These are phyloP conservation scores for Epinotia demarniana DNA, from an alignment of 2,888 invertebrate species.

Conservation along the genomic window DNA sequence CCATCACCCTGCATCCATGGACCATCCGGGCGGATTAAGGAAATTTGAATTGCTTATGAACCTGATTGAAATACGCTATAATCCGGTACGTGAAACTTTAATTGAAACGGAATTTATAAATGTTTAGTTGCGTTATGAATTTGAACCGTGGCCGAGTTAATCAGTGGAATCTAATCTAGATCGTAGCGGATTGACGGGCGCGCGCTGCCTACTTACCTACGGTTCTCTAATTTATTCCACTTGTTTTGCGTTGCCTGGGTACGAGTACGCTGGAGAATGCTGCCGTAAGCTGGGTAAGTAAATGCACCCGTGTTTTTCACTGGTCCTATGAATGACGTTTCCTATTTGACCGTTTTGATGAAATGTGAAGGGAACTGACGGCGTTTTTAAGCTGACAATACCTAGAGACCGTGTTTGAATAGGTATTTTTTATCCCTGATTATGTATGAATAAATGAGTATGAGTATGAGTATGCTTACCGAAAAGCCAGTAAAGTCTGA, in stretches of 20 bases:
- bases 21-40: slow-evolving; percentile 70
- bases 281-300: slow-evolving; percentile 30
- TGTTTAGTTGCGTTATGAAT: slow-evolving; percentile 54
- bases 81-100: slow-evolving; percentile 66
- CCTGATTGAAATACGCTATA: slow-evolving; percentile 73
- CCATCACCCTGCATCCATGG: slow-evolving; percentile 36
- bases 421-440: too few relatives aligned
- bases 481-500: too few relatives aligned
- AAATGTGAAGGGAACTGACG: slow-evolving; percentile 6
- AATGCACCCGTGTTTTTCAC: slow-evolving; percentile 11
- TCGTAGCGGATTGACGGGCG: slow-evolving; percentile 60
- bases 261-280: slow-evolving; percentile 42
- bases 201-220: slow-evolving; percentile 59
- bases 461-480: too few relatives aligned
- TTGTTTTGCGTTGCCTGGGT: slow-evolving; percentile 49
- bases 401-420: too few relatives aligned
- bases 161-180: slow-evolving; percentile 67
- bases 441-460: too few relatives aligned
- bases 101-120: slow-evolving; percentile 61
- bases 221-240: slow-evolving; percentile 63
- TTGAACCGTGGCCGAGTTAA: slow-evolving; percentile 56
- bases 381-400: not conserved
- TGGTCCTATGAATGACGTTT: slow-evolving; percentile 18
- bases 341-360: slow-evolving; percentile 1
- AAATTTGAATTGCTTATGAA: slow-evolving; percentile 80